A percentile compares a stretch with the other conserved stretches of the same genome.
These are phyloP conservation scores for Macrochelys suwanniensis DNA, from an alignment of 2,797 vertebrate genomes.

Conservation along the genomic window DNA sequence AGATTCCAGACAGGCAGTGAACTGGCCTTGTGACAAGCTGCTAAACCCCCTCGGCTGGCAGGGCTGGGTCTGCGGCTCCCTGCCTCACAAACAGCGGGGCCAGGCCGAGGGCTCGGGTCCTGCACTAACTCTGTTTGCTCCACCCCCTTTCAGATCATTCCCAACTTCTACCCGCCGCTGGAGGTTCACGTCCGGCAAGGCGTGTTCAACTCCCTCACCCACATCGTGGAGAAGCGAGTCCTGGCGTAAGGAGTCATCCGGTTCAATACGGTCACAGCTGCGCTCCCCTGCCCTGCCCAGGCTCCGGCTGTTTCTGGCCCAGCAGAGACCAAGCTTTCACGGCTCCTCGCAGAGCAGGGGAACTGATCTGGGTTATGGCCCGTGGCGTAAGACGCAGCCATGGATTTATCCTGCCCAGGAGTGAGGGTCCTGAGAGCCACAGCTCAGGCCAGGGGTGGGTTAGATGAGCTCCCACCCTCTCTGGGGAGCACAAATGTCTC, in stretches of 20 bases:
- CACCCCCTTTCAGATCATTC: slow-evolving; percentile 88
- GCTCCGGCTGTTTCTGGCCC: background rate
- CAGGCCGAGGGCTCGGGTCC: background rate
- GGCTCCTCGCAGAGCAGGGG: background rate
- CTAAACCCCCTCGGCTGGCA: background rate
- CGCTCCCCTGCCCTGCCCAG: too few relatives aligned
- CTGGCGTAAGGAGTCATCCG: slow-evolving; percentile 88
- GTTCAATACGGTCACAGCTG: fast-evolving
- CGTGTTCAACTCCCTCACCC: slow-evolving; percentile 94
- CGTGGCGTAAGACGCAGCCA: background rate
- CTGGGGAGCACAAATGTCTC: too few relatives aligned
- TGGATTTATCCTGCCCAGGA: background rate
- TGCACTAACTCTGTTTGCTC: fast-evolving
- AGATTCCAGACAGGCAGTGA: background rate
- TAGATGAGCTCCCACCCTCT: background rate
- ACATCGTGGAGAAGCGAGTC: slow-evolving; percentile 98
- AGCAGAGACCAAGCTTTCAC: background rate
- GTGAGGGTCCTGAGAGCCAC: background rate
- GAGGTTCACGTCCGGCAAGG: slow-evolving; percentile 94
- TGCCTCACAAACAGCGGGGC: too few relatives aligned
- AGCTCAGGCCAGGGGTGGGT: background rate
- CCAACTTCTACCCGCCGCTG: slow-evolving; percentile 93
- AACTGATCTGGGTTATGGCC: background rate
- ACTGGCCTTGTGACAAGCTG: background rate
- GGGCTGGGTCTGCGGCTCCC: too few relatives aligned